These are phyloP conservation scores for Polyploca ridens DNA, from an alignment of 2,888 invertebrate species.

Conservation along the genomic window DNA sequence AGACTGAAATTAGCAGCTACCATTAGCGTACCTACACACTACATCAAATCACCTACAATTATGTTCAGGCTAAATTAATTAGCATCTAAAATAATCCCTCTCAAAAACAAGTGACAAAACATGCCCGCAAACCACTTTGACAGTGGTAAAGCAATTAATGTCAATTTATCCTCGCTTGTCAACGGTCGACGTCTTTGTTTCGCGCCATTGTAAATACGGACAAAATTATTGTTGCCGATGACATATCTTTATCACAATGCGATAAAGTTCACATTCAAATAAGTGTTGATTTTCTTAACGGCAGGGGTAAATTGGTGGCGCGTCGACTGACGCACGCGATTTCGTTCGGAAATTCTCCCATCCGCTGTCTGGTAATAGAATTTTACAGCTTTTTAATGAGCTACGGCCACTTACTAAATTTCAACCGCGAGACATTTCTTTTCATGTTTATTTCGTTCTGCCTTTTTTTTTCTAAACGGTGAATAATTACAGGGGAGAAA, in stretches of 20 bases:
- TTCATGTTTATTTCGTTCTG: conserved; percentile 68
- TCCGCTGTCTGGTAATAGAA: conserved; percentile 70
- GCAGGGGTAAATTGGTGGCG: conserved; percentile 29
- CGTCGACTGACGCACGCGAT: conserved; percentile 32
- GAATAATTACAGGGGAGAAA: conserved; percentile 78
- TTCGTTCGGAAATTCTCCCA: conserved; percentile 54
- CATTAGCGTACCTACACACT: conserved; percentile 32
- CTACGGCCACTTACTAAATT: conserved; percentile 76
- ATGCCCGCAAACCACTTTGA: conserved; percentile 53
- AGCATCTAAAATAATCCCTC: conserved; percentile 57
- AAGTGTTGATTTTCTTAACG: conserved; percentile 25
- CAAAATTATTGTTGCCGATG: conserved; percentile 35
- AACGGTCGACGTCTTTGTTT: conserved; percentile 65
- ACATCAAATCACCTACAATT: conserved; percentile 65
- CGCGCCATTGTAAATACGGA: conserved; percentile 55
- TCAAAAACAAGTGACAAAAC: conserved; percentile 37
- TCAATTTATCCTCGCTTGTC: conserved; percentile 79
- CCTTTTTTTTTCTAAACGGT: conserved; percentile 59
- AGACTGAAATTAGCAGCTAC: conserved; percentile 15
- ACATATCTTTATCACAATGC: conserved; percentile 29
- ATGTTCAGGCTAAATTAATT: conserved; percentile 68
- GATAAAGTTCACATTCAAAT: conserved; percentile 47
- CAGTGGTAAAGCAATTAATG: conserved; percentile 74
- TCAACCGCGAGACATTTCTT: conserved; percentile 69
- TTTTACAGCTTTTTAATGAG: conserved; percentile 83